Evolutionary conservation across 1,140 invertebrate genomes (phyloP).

Genomic region (Brachionus calyciflorus): DNA sequence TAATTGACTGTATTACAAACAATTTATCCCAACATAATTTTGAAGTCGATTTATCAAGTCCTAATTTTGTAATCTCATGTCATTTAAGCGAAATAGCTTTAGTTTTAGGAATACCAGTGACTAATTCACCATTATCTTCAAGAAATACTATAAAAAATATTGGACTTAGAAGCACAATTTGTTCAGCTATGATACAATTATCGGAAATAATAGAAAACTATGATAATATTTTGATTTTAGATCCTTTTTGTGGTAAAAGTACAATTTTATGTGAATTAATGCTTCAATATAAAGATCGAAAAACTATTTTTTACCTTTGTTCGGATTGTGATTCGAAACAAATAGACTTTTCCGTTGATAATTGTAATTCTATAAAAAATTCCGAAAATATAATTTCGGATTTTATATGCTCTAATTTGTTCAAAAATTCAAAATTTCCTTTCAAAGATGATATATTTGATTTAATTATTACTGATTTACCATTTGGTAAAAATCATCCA

Average conservation of each 20-base stretch:
- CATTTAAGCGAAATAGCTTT: not conserved
- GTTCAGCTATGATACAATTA: conserved; percentile 4
- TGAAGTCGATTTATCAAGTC: not conserved
- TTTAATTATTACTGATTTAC: conserved; percentile 12
- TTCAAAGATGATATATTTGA: not conserved
- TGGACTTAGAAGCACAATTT: conserved; percentile 11
- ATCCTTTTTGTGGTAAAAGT: conserved; percentile 33
- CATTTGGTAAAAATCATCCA: not conserved
- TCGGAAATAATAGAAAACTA: not conserved
- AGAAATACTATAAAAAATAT: not conserved
- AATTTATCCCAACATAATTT: not conserved
- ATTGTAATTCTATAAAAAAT: not conserved
- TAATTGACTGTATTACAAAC: not conserved
- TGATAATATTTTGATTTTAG: not conserved
- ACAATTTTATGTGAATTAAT: conserved; percentile 17
- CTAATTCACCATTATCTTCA: not conserved
- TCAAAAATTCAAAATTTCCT: not conserved
- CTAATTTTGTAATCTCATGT: conserved; percentile 19
- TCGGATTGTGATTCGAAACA: not conserved
- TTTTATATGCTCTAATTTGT: not conserved
- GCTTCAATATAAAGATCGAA: not conserved
- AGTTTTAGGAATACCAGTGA: not conserved
- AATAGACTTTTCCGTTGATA: not conserved
- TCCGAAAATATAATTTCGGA: not conserved
- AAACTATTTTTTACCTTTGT: not conserved